These are phyloP conservation scores for Helicoverpa zea DNA, from an alignment of 1,140 invertebrate species.

Conservation along the genomic window DNA sequence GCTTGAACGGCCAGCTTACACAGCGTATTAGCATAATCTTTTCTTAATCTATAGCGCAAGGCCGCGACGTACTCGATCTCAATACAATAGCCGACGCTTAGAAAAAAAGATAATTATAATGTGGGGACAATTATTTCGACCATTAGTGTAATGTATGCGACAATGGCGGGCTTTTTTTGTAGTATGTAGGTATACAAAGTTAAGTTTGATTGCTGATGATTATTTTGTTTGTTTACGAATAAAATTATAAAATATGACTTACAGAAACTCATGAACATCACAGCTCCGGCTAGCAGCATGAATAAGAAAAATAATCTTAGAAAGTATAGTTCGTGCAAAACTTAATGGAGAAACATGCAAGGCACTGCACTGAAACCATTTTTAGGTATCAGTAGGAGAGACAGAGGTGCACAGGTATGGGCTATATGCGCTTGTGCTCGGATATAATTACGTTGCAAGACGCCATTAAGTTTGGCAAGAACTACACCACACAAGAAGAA, in stretches of 20 bases:
- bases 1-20: conserved; percentile 43
- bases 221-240: neutral
- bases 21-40: conserved; percentile 58
- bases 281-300: conserved; percentile 72
- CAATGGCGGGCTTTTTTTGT: neutral
- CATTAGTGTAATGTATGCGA: conserved; percentile 24
- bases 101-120: conserved; percentile 16
- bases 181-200: neutral
- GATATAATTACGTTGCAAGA: too few species aligned
- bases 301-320: conserved; percentile 1
- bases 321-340: conserved; percentile 1
- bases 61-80: conserved; percentile 35
- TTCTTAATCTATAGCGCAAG: conserved; percentile 53
- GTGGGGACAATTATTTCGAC: conserved; percentile 32
- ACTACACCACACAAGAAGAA: too few species aligned
- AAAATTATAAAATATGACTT: conserved; percentile 62
- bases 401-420: too few species aligned
- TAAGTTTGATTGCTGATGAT: neutral
- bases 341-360: neutral
- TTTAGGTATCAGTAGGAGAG: too few species aligned
- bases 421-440: too few species aligned
- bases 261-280: conserved; percentile 81
- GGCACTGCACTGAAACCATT: too few species aligned
- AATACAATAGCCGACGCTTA: conserved; percentile 27
- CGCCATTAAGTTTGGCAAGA: too few species aligned